Evolutionary conservation across 2,113 vertebrate species (phyloP).

Genomic region (Cervus canadensis): DNA sequence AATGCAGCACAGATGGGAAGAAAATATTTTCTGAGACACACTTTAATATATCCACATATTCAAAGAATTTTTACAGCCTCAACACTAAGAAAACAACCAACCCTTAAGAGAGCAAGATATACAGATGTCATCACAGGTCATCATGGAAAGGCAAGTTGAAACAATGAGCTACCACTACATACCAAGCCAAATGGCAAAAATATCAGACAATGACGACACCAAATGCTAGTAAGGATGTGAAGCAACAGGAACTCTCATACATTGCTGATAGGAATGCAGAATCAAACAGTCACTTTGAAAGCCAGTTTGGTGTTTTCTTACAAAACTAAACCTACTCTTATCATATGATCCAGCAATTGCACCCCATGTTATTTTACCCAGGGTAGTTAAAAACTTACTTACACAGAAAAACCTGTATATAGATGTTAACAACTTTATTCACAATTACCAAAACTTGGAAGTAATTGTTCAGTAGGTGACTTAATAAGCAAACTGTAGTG

Average conservation of each 20-base stretch:
- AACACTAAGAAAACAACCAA: neutral
- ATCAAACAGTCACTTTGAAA: neutral
- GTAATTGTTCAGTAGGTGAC: neutral
- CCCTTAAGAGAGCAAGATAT: neutral
- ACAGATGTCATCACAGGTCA: neutral
- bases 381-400: neutral
- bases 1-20: neutral
- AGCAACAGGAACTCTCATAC: neutral
- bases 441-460: neutral
- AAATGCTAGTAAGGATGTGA: neutral
- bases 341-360: neutral
- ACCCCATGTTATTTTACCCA: neutral
- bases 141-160: neutral
- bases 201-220: neutral
- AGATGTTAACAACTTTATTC: neutral
- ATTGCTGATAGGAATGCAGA: neutral
- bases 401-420: neutral
- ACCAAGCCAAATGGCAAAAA: neutral
- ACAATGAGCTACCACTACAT: neutral
- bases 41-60: neutral
- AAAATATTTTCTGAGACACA: neutral
- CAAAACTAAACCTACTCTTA: neutral
- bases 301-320: neutral
- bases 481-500: neutral
- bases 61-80: neutral